These are phyloP conservation scores for Leistus spinibarbis DNA, from an alignment of 2,888 invertebrate species.

Conservation along the genomic window DNA sequence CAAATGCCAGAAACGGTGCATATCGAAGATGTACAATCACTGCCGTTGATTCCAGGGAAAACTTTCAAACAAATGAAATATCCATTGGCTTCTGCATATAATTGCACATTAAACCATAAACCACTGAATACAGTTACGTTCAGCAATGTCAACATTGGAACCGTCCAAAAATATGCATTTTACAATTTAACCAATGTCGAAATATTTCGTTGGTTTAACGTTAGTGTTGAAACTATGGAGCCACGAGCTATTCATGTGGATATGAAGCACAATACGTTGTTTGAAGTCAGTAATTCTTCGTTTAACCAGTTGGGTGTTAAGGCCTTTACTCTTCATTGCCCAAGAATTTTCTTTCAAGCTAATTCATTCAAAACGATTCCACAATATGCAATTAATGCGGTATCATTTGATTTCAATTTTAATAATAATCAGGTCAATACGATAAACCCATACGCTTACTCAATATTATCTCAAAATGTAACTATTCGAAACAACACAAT, in stretches of 20 bases:
- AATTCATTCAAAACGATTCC: not conserved
- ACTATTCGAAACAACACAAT: slow-evolving; percentile 10
- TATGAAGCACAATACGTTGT: slow-evolving; percentile 11
- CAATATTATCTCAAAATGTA: slow-evolving; percentile 6
- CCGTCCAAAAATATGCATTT: slow-evolving; percentile 2
- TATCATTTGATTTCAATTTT: slow-evolving; percentile 18
- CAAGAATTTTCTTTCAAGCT: not conserved
- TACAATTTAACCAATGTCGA: slow-evolving; percentile 17
- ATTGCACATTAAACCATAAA: slow-evolving; percentile 8
- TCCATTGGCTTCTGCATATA: not conserved
- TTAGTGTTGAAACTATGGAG: slow-evolving; percentile 6
- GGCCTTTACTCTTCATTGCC: not conserved
- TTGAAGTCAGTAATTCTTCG: slow-evolving; percentile 5
- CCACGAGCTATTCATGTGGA: slow-evolving; percentile 1
- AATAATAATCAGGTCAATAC: slow-evolving; percentile 1
- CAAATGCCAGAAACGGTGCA: slow-evolving; percentile 8
- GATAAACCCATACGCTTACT: slow-evolving; percentile 7
- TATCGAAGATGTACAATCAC: not conserved
- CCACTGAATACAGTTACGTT: slow-evolving; percentile 6
- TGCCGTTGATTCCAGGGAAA: slow-evolving; percentile 16
- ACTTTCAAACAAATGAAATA: slow-evolving; percentile 33
- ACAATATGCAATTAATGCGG: not conserved
- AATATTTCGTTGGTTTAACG: slow-evolving; percentile 14
- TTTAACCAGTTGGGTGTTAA: slow-evolving; percentile 14
- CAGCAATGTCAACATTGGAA: slow-evolving; percentile 12